Evolutionary conservation across 2,113 vertebrate genomes (phyloP).

Genomic region (Pterocles gutturalis): DNA sequence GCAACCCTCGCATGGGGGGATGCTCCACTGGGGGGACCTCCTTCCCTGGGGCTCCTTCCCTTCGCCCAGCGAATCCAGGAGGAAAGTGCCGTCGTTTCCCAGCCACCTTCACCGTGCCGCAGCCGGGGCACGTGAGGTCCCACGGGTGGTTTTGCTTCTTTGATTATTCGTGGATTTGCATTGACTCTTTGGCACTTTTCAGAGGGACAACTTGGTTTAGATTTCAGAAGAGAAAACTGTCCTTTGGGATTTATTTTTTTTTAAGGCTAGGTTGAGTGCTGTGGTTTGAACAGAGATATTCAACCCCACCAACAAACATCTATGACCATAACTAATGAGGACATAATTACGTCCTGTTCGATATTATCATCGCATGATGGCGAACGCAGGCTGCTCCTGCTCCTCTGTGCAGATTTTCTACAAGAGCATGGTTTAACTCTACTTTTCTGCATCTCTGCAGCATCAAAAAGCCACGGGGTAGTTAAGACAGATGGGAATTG

Average conservation of each 20-base stretch:
- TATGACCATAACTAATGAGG: not conserved
- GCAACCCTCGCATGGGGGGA: not conserved
- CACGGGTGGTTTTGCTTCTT: fast-evolving
- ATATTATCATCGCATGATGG: not conserved
- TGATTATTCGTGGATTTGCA: not conserved
- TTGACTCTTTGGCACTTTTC: too few relatives aligned
- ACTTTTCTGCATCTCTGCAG: not conserved
- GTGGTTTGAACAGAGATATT: not conserved
- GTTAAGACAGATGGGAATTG: not conserved
- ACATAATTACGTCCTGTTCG: not conserved
- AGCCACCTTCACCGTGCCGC: fast-evolving
- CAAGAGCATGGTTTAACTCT: not conserved
- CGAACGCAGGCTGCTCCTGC: not conserved
- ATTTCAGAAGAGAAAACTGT: not conserved
- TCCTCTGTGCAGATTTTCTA: not conserved
- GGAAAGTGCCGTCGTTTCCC: not conserved
- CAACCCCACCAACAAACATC: not conserved
- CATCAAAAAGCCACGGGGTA: not conserved
- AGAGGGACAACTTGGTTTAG: not conserved
- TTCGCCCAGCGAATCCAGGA: fast-evolving
- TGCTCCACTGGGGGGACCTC: not conserved
- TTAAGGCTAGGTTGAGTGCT: fast-evolving
- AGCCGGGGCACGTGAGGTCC: not conserved
- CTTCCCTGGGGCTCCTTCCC: not conserved
- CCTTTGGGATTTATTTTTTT: not conserved